Evolutionary conservation across 2,113 vertebrate species (phyloP).

Genomic region (Hipposideros armiger): DNA sequence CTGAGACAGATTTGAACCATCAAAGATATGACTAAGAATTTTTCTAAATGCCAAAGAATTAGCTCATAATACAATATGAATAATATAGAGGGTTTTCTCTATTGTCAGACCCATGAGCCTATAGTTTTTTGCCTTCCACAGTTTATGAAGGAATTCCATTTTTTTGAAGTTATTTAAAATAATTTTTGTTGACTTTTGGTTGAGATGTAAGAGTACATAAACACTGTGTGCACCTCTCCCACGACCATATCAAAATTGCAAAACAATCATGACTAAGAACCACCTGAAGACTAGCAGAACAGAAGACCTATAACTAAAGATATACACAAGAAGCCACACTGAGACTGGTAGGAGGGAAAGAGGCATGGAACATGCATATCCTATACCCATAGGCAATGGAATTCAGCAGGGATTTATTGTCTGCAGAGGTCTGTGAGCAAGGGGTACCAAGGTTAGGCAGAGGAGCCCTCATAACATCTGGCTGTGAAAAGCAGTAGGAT

Average conservation of each 20-base stretch:
- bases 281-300: background rate
- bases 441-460: background rate
- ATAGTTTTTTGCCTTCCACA: constrained; percentile 31
- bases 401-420: too few species aligned
- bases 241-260: background rate
- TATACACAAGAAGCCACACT: background rate
- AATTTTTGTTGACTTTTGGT: constrained; percentile 33
- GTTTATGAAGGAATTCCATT: constrained; percentile 61
- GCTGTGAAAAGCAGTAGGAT: background rate
- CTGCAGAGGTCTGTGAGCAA: too few species aligned
- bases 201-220: background rate
- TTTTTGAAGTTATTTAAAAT: constrained; percentile 80
- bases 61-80: constrained; percentile 55
- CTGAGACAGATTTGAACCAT: background rate
- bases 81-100: constrained; percentile 64
- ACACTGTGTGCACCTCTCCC: background rate
- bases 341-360: background rate
- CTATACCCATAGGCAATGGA: too few species aligned
- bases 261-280: background rate
- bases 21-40: constrained; percentile 50
- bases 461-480: background rate
- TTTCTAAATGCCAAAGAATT: constrained; percentile 61
- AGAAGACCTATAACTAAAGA: background rate
- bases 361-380: background rate
- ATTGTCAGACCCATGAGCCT: background rate